Evolutionary conservation across 2,113 vertebrate genomes (phyloP).

Genomic region (Artemisiospiza belli): DNA sequence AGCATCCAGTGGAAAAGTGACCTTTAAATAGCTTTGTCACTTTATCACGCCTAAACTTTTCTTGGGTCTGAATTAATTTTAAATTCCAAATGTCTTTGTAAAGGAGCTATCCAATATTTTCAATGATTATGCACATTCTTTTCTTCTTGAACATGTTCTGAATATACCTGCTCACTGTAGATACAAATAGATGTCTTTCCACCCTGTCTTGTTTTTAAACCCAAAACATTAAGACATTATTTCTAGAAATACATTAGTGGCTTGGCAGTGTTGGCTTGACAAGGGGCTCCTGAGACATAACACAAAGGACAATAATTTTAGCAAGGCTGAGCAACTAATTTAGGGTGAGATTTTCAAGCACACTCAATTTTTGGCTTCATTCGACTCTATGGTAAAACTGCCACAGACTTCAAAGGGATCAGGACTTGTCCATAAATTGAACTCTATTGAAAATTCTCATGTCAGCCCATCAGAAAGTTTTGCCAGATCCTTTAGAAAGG

Average conservation of each 20-base stretch:
- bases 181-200: background rate
- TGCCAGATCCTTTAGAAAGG: background rate
- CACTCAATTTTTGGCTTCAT: background rate
- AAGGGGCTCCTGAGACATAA: conserved; percentile 56
- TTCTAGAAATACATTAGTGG: background rate
- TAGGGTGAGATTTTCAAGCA: conserved; percentile 9
- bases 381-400: background rate
- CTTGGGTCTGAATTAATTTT: background rate
- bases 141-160: background rate
- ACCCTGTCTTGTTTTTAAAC: background rate
- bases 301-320: conserved; percentile 53
- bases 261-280: conserved; percentile 30
- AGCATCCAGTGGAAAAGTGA: background rate
- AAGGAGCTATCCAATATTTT: background rate
- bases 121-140: background rate
- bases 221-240: conserved; percentile 51
- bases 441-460: background rate
- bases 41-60: background rate
- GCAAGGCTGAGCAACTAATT: conserved; percentile 62
- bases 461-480: background rate
- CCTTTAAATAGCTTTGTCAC: background rate
- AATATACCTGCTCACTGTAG: background rate
- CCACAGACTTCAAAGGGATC: background rate
- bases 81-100: background rate
- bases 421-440: background rate